Base-by-base conservation (phyloP, 2,113 vertebrate species). In the Accipiter virgatus region DNA sequence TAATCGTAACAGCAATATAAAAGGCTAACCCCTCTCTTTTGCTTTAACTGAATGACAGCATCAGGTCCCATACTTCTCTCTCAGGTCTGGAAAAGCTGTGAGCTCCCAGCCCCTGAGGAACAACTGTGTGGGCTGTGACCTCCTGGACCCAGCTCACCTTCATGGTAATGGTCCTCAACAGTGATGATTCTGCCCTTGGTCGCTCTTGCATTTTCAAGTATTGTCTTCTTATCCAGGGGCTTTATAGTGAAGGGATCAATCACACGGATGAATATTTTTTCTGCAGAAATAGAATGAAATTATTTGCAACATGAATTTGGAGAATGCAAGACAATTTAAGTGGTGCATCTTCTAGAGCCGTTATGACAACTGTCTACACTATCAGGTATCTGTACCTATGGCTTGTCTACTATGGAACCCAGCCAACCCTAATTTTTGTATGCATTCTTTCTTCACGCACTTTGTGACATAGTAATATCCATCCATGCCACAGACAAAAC, bases 221-320 rank as follows among this genome's bases (percentile, higher is more conserved):
- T 99, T 91, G 98, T 99, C 91, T 99, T 99, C 84, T 95, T 96
- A 94, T 99, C 99, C 98, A 99, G 97, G 10, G 99, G 99, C 97
- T 99, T 99, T 97, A 99, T 98, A 86, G 99, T 99, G 96, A 99
- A 99, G 34, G 97, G 99, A 95, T 99, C 99, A 75, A 99, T 98
- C 68, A 99, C 98, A 43, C 99, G 98, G 87, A 99, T 96, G 48
- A 65, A 97, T 95, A 99, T 98, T 95, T 98, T 98, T 59, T 99
- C 99, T 99, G 97, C 11, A 95, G 93, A 77, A 85, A 70, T n/a
- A 85, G 36, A 97, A 65, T 19, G 7, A 45, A 80, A 81, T 40
- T 0, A 87, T 87, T 70, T 74, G 26, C 56, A 86, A 82, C 9
- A 23, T 19, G 48, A 62, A 71, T 82, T 42, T 90, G 42, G 21